Percentiles rank a stretch among this genome's conserved stretches.
phyloP scores from a whole-genome alignment of 1,140 invertebrate genomes.

The Neodiprion virginianus region DNA sequence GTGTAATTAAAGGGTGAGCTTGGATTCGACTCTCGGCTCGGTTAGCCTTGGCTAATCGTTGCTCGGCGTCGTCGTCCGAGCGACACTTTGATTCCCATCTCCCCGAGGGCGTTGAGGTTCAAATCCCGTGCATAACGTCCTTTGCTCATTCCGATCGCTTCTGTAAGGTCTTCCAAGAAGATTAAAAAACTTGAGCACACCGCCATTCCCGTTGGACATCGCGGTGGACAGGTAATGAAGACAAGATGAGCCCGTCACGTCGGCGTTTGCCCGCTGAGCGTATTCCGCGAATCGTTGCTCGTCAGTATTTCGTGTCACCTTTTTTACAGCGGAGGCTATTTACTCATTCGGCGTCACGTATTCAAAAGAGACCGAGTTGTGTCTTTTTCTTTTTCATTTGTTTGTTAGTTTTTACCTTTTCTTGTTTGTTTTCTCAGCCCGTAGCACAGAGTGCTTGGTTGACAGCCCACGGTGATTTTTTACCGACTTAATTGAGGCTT shows the following conservation, averaged over 20 bases:
- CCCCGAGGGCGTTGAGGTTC: neutral
- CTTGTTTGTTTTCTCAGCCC: neutral
- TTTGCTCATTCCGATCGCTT: too few relatives aligned
- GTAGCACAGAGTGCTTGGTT: slow-evolving; percentile 15
- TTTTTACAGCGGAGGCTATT: slow-evolving; percentile 24
- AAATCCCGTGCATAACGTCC: neutral
- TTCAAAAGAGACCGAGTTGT: neutral
- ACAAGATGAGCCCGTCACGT: slow-evolving; percentile 29
- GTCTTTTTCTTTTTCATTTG: slow-evolving; percentile 9
- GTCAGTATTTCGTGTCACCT: slow-evolving; percentile 24
- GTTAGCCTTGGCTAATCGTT: too few relatives aligned
- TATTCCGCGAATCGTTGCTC: slow-evolving; percentile 33
- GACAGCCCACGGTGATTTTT: slow-evolving; percentile 29
- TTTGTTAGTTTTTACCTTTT: slow-evolving; percentile 7
- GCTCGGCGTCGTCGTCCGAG: neutral
- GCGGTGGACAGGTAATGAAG: slow-evolving; percentile 28
- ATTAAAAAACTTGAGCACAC: slow-evolving; percentile 22
- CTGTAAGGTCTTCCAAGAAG: slow-evolving; percentile 30
- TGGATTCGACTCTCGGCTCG: too few relatives aligned
- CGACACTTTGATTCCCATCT: neutral
- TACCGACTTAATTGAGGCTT: slow-evolving; percentile 32
- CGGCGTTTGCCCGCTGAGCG: slow-evolving; percentile 14
- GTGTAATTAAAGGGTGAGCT: too few relatives aligned
- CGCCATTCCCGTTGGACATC: slow-evolving; percentile 17
- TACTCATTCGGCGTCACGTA: slow-evolving; percentile 25